A percentile compares a stretch with the other conserved stretches of the same genome.
Conservation (phyloP, 2,113 vertebrate species). For the Nothobranchius furzeri region DNA sequence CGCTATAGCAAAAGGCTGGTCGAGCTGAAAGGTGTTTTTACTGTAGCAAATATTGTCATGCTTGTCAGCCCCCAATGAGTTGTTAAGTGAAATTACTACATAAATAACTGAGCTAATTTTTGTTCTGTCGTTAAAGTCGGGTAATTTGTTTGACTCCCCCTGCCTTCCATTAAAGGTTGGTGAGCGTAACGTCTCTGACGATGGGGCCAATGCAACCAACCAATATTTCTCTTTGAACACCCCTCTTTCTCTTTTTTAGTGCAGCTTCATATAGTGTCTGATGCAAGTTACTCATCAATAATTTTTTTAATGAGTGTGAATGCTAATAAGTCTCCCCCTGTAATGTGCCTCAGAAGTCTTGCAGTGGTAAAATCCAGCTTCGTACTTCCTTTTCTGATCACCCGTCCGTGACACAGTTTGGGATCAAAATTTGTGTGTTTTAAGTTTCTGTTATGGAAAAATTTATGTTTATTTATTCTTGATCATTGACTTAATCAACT, state of each 20-base stretch:
- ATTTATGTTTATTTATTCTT: too few species aligned
- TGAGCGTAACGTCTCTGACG: constrained; percentile 11
- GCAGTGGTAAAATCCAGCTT: constrained; percentile 61
- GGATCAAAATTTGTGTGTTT: constrained; percentile 11
- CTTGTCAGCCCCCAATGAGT: constrained; percentile 27
- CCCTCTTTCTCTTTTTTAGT: background rate
- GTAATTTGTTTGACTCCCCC: constrained; percentile 24
- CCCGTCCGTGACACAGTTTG: background rate
- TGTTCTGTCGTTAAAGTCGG: constrained; percentile 28
- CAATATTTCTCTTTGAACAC: constrained; percentile 4
- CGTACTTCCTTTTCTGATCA: constrained; percentile 66
- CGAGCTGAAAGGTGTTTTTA: too few species aligned
- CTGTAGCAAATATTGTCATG: background rate
- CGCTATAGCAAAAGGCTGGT: too few species aligned
- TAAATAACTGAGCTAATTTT: constrained; percentile 30
- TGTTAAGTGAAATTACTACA: constrained; percentile 37
- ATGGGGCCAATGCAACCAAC: constrained; percentile 19
- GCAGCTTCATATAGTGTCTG: background rate
- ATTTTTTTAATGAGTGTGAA: constrained; percentile 68
- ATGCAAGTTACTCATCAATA: constrained; percentile 43
- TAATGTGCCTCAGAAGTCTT: constrained; percentile 66
- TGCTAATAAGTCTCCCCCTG: constrained; percentile 75
- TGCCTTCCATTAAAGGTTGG: constrained; percentile 6
- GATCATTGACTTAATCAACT: too few species aligned
- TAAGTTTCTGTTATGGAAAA: background rate